A percentile compares a stretch with the other conserved stretches of the same genome.
Evolutionary conservation across 2,113 vertebrate species (phyloP).

Genomic region (Eleginops maclovinus): DNA sequence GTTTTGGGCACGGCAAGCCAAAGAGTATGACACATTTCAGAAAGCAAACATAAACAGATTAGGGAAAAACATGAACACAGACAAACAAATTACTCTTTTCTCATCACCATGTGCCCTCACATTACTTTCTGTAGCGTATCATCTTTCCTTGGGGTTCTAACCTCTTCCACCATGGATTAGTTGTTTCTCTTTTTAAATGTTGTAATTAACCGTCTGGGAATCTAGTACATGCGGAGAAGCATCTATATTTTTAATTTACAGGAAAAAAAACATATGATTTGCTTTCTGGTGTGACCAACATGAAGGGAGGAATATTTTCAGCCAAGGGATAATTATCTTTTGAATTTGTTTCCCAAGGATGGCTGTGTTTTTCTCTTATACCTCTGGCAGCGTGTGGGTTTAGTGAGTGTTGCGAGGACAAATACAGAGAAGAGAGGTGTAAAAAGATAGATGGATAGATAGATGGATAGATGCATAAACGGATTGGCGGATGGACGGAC

Average conservation of each 20-base stretch:
- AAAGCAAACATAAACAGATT: neutral
- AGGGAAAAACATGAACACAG: neutral
- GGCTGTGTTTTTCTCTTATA: slow-evolving; percentile 34
- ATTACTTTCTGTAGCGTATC: slow-evolving; percentile 52
- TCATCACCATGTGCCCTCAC: slow-evolving; percentile 38
- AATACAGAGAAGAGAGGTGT: neutral
- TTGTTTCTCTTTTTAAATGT: slow-evolving; percentile 52
- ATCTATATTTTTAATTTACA: slow-evolving; percentile 62
- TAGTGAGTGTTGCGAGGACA: slow-evolving; percentile 14
- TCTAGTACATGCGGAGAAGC: slow-evolving; percentile 20
- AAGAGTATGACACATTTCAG: neutral
- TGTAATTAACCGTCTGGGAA: slow-evolving; percentile 75
- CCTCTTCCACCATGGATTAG: slow-evolving; percentile 49
- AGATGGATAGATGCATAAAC: slow-evolving; percentile 2
- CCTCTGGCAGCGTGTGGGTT: slow-evolving; percentile 21
- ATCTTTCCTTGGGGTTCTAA: slow-evolving; percentile 47
- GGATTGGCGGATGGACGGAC: neutral
- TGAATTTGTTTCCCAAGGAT: slow-evolving; percentile 60
- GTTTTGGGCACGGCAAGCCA: slow-evolving; percentile 27
- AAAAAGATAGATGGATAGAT: slow-evolving; percentile 6
- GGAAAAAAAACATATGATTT: slow-evolving; percentile 62
- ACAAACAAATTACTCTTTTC: slow-evolving; percentile 26
- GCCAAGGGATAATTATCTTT: slow-evolving; percentile 46
- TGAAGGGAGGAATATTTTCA: slow-evolving; percentile 33
- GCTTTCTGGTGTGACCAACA: slow-evolving; percentile 51